A percentile compares a stretch with the other conserved stretches of the same genome.
Conservation (phyloP, 2,797 vertebrate genomes). For the Pagetopsis macropterus region DNA sequence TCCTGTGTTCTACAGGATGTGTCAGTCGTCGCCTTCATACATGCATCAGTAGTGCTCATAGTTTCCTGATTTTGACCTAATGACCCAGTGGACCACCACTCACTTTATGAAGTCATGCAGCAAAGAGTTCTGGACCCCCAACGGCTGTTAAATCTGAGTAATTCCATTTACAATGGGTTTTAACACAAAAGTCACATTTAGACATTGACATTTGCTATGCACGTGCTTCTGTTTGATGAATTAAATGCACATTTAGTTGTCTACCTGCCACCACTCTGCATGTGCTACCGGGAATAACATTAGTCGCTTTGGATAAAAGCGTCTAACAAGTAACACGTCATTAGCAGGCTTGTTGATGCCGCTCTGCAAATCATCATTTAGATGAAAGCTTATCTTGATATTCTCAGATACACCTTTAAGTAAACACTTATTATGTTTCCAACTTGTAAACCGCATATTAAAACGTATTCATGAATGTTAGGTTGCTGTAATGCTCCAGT, state of each 20-base stretch:
- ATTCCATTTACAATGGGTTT: constrained; percentile 7
- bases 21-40: neutral
- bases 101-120: neutral
- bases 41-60: neutral
- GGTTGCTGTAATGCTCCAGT: too few species aligned
- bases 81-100: neutral
- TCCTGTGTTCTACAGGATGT: constrained; percentile 4
- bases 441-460: constrained; percentile 5
- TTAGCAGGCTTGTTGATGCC: neutral
- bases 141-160: neutral
- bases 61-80: constrained; percentile 1
- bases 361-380: constrained; percentile 13
- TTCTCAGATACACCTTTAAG: constrained; percentile 8
- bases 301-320: too few species aligned
- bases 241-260: neutral
- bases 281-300: neutral
- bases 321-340: too few species aligned
- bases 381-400: neutral
- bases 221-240: neutral
- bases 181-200: too few species aligned
- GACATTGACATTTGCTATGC: too few species aligned
- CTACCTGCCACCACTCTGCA: neutral
- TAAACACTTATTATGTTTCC: constrained; percentile 9
- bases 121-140: neutral
- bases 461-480: neutral